Evolutionary conservation across 2,888 invertebrate species (phyloP), one percentile per base, ranked within the genome.

Genomic region (Drosophila infuscata): DNA sequence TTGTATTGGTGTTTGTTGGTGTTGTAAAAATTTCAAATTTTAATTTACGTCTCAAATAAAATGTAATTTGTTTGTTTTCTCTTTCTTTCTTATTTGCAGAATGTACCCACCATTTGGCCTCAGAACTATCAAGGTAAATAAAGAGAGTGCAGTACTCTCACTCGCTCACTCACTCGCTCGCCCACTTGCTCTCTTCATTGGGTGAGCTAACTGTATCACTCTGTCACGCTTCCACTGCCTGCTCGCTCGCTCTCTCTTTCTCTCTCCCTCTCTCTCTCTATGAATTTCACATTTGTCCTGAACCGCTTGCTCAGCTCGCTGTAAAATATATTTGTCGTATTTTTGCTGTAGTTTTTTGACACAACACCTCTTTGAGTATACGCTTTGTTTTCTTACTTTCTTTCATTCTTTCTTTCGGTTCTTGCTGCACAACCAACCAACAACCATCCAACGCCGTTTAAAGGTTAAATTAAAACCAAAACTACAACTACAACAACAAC

Each of bases 81-180:
- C 15, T 4, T 33, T 9, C 25, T 25, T 25, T 25, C 52, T 25
- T 8, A 71, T 77, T 79, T 78, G 63, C 84, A 93, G 93, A 93
- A 93, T 92, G 93, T 93, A 87, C 93, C 93, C 91, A 92, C 93
- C 91, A 93, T 93, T 91, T 93, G 93, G 93, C 93, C 93, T 89
- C 93, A 93, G 88, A 93, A 93, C 88, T 93, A 93, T 92, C 93
- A 93, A 93, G 93, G 93, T 93, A 92, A 93, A 64, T 81, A 67
- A 73, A 25, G 25, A 25, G 25, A 78, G 56, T 9, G 81, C 62
- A 53, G 52, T 43, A 52, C 30, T 43, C 12, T 65, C 17, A 43
- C n/a, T 49, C 43, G 17, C n/a, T 30, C 6, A 15, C 15, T 12
- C 36, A 5, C 25, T 69, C 29, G 53, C 38, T n/a, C 49, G 11